Conservation (phyloP, 64 coral and sea anemone genomes). For the Pachyseris speciosa region DNA sequence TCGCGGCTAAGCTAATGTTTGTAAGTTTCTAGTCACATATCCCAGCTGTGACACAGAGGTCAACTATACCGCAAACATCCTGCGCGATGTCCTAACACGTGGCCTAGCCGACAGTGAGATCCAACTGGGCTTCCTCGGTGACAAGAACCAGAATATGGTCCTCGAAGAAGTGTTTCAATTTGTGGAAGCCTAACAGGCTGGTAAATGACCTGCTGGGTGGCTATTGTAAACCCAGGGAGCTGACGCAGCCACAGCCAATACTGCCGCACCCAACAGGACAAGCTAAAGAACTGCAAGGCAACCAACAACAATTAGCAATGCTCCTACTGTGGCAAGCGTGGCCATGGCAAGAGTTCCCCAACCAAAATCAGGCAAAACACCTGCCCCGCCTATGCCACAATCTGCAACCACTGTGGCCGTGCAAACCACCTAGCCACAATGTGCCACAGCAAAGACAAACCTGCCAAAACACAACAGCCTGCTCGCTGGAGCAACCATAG, state of each 20-base stretch:
- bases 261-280: conserved; percentile 3
- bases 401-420: conserved; percentile 40
- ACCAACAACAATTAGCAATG: conserved; percentile 41
- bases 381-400: conserved; percentile 45
- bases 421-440: conserved; percentile 42
- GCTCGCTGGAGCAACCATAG: too few relatives aligned
- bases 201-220: conserved; percentile 32
- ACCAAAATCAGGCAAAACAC: neutral
- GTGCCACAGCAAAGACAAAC: conserved; percentile 33
- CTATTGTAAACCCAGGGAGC: conserved; percentile 38
- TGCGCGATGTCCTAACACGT: conserved; percentile 22
- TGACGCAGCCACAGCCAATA: conserved; percentile 27
- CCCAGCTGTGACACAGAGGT: neutral
- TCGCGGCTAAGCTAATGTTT: conserved; percentile 2
- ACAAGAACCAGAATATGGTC: conserved; percentile 62
- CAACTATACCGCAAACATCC: conserved; percentile 1
- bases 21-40: conserved; percentile 38
- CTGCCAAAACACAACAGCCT: neutral
- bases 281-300: neutral
- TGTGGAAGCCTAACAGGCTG: conserved; percentile 62
- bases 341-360: conserved; percentile 53
- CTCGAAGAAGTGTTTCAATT: conserved; percentile 68
- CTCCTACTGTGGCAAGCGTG: conserved; percentile 33
- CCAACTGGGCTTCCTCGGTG: conserved; percentile 50
- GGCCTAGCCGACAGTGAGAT: conserved; percentile 62